These are phyloP conservation scores for Drosophila persimilis DNA, from an alignment of 1,140 invertebrate genomes.

Conservation along the genomic window DNA sequence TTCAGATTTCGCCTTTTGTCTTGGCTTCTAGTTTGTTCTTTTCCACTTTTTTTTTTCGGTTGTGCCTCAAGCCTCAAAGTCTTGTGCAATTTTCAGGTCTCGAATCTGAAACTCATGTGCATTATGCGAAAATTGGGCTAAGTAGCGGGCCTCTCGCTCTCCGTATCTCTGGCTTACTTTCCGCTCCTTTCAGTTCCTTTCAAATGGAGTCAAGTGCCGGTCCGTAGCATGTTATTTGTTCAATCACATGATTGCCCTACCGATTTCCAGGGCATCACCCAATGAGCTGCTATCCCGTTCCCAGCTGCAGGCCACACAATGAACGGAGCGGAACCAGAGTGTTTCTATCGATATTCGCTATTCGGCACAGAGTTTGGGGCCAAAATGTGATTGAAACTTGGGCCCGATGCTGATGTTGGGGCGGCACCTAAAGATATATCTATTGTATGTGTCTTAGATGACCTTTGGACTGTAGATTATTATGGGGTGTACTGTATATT, in stretches of 20 bases:
- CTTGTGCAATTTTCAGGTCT: conserved; percentile 61
- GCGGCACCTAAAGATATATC: neutral
- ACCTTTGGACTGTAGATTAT: too few species aligned
- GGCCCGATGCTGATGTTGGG: conserved; percentile 3
- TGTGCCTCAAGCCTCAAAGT: conserved; percentile 49
- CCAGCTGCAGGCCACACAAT: conserved; percentile 43
- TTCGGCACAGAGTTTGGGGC: conserved; percentile 41
- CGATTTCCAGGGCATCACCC: conserved; percentile 31
- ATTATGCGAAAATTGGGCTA: conserved; percentile 81
- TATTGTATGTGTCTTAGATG: too few species aligned
- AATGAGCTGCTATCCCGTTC: conserved; percentile 36
- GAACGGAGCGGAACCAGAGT: conserved; percentile 3
- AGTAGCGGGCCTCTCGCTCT: conserved; percentile 60
- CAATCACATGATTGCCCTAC: conserved; percentile 74
- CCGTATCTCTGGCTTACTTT: conserved; percentile 18
- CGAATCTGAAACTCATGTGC: conserved; percentile 50
- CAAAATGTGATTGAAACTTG: conserved; percentile 41
- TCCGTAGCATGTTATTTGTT: conserved; percentile 72
- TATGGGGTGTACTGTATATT: too few species aligned
- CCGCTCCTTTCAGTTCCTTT: conserved; percentile 40
- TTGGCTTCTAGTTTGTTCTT: conserved; percentile 68
- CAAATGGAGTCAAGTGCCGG: conserved; percentile 77
- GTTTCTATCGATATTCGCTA: conserved; percentile 11
- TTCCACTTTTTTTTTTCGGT: conserved; percentile 27
- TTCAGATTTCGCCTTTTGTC: conserved; percentile 35